phyloP scores from a whole-genome alignment of 53 echinoderm and acorn worm genomes.

The Temnopleurus reevesii region DNA sequence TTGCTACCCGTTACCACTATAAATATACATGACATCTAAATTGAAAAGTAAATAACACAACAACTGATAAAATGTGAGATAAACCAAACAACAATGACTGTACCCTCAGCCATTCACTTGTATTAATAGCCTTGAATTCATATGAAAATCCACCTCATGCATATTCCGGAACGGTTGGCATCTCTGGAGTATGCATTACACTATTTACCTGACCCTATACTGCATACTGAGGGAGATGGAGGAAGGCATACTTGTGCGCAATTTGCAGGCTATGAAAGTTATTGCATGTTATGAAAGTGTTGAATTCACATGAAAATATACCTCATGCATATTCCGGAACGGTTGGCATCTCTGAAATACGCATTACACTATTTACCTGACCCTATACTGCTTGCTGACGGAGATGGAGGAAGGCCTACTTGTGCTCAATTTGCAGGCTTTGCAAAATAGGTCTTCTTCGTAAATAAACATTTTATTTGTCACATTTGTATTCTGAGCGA shows the following conservation, averaged over 20 bases:
- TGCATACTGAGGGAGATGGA: neutral
- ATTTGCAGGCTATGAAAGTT: neutral
- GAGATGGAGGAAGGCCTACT: neutral
- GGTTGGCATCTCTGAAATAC: neutral
- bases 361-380: neutral
- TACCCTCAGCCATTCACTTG: too few relatives aligned
- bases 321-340: too few relatives aligned
- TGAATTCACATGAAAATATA: too few relatives aligned
- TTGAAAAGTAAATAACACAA: too few relatives aligned
- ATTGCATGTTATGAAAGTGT: too few relatives aligned
- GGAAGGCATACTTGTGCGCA: neutral
- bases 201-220: neutral
- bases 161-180: too few relatives aligned
- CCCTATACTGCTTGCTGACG: neutral
- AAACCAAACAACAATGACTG: too few relatives aligned
- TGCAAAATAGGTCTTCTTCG: slow-evolving; percentile 15
- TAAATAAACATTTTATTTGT: slow-evolving; percentile 42
- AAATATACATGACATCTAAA: too few relatives aligned
- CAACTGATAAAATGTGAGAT: too few relatives aligned
- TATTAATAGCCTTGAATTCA: too few relatives aligned
- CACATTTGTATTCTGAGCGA: neutral
- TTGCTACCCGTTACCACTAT: too few relatives aligned
- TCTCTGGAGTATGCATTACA: neutral
- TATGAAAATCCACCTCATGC: too few relatives aligned
- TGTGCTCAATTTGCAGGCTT: slow-evolving; percentile 1